A percentile compares a stretch with the other conserved stretches of the same genome.
These are phyloP conservation scores for Gymnoscopelus microlampas DNA, from an alignment of 2,797 vertebrate species.

Conservation along the genomic window DNA sequence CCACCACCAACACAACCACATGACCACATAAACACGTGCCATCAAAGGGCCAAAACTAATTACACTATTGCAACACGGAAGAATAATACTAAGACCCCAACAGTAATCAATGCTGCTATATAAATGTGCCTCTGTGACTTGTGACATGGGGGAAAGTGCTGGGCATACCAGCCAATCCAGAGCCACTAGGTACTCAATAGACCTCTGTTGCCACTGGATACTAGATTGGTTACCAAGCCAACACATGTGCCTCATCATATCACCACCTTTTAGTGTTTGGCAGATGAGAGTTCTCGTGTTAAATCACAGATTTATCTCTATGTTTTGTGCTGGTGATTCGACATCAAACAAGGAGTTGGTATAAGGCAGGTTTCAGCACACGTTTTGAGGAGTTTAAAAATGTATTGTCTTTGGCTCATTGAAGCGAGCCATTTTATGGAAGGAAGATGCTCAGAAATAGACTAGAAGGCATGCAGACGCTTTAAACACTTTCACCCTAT, in stretches of 20 bases:
- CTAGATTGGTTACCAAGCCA: constrained; percentile 82
- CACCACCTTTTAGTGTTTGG: constrained; percentile 67
- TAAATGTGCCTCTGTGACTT: constrained; percentile 68
- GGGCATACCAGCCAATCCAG: constrained; percentile 75
- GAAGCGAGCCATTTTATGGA: constrained; percentile 39
- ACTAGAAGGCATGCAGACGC: neutral
- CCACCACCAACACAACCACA: constrained; percentile 46
- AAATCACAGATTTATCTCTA: constrained; percentile 24
- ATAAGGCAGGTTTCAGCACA: constrained; percentile 9
- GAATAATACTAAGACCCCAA: constrained; percentile 53
- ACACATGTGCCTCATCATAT: constrained; percentile 80
- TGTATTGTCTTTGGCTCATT: constrained; percentile 36
- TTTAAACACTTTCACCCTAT: neutral
- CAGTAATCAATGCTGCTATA: constrained; percentile 57
- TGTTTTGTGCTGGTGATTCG: constrained; percentile 16
- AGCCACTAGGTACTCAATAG: constrained; percentile 78
- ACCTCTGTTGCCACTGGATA: constrained; percentile 84
- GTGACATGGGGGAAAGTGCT: constrained; percentile 73
- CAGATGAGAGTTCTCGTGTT: constrained; percentile 42
- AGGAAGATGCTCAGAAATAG: neutral
- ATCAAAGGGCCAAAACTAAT: neutral
- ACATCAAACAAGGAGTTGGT: constrained; percentile 16
- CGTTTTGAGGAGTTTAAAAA: constrained; percentile 47
- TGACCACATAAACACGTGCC: neutral
- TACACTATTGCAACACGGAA: constrained; percentile 45